Evolutionary conservation across 1,140 invertebrate species (phyloP).

Genomic region (Hypsibius dujardini): DNA sequence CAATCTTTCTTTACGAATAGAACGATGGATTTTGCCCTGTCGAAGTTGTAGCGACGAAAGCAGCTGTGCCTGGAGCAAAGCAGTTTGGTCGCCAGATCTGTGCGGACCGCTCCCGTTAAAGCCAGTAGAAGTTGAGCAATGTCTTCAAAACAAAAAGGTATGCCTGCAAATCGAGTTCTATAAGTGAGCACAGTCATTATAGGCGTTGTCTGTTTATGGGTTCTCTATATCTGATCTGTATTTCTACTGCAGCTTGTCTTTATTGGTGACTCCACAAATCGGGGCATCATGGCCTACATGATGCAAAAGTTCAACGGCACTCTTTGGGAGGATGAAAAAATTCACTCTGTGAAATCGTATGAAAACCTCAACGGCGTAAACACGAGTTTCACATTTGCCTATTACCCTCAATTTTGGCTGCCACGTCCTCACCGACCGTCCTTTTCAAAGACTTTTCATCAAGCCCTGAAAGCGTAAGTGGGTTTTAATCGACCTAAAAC

Average conservation of each 20-base stretch:
- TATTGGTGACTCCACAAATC: constrained; percentile 40
- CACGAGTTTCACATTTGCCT: constrained; percentile 36
- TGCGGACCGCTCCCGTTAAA: constrained; percentile 23
- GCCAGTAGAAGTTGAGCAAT: constrained; percentile 26
- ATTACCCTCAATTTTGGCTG: constrained; percentile 42
- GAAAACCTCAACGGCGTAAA: constrained; percentile 30
- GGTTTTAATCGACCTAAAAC: neutral
- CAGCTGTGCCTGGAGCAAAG: constrained; percentile 32
- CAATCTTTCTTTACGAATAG: constrained; percentile 23
- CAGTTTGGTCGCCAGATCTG: constrained; percentile 33
- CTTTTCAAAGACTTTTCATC: constrained; percentile 36
- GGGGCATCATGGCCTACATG: constrained; percentile 38
- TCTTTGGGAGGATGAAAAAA: constrained; percentile 36
- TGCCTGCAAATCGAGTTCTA: constrained; percentile 2
- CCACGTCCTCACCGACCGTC: constrained; percentile 32
- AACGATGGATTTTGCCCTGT: constrained; percentile 36
- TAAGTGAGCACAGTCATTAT: neutral
- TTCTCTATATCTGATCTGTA: too few species aligned
- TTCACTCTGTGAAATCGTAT: constrained; percentile 33
- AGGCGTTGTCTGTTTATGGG: constrained; percentile 12
- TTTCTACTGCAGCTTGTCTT: constrained; percentile 32
- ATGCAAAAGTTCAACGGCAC: constrained; percentile 36
- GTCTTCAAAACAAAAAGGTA: constrained; percentile 33
- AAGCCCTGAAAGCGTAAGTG: constrained; percentile 27
- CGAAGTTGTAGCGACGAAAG: constrained; percentile 26